Evolutionary conservation across 1,140 invertebrate species (phyloP).

Genomic region (Diploscapter pachys): DNA sequence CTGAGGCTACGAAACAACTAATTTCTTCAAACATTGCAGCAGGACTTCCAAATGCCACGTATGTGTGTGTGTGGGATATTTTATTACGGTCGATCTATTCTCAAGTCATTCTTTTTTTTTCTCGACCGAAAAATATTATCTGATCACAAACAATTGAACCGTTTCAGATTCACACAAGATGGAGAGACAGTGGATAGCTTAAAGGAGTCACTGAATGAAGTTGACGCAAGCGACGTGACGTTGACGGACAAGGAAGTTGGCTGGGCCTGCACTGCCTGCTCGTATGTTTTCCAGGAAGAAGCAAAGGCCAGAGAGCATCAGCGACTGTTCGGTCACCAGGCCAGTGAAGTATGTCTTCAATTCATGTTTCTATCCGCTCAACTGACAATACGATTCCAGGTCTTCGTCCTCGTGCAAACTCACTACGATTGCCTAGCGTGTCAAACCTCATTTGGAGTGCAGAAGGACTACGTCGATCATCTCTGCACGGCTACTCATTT

Average conservation of each 20-base stretch:
- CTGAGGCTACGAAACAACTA: constrained; percentile 48
- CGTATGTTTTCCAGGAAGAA: constrained; percentile 56
- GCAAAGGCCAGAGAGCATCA: constrained; percentile 51
- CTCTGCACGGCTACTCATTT: constrained; percentile 14
- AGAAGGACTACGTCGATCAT: constrained; percentile 31
- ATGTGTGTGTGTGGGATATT: constrained; percentile 20
- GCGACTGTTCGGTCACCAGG: constrained; percentile 46
- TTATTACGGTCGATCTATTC: neutral
- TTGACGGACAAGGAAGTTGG: constrained; percentile 46
- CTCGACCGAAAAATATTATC: neutral
- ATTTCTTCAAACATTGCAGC: constrained; percentile 44
- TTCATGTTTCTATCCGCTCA: neutral
- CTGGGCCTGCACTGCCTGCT: constrained; percentile 53
- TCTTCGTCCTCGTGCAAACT: constrained; percentile 50
- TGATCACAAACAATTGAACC: neutral
- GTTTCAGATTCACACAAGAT: constrained; percentile 18
- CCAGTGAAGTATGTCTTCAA: constrained; percentile 31
- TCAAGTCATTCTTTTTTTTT: constrained; percentile 15
- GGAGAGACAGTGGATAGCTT: neutral
- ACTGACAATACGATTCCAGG: constrained; percentile 16
- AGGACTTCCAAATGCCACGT: constrained; percentile 34
- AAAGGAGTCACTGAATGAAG: constrained; percentile 1
- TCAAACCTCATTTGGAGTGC: constrained; percentile 49
- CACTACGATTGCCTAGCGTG: constrained; percentile 54
- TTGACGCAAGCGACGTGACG: constrained; percentile 12